Conservation (phyloP, 2,888 invertebrate species). For the Noctua fimbriata region DNA sequence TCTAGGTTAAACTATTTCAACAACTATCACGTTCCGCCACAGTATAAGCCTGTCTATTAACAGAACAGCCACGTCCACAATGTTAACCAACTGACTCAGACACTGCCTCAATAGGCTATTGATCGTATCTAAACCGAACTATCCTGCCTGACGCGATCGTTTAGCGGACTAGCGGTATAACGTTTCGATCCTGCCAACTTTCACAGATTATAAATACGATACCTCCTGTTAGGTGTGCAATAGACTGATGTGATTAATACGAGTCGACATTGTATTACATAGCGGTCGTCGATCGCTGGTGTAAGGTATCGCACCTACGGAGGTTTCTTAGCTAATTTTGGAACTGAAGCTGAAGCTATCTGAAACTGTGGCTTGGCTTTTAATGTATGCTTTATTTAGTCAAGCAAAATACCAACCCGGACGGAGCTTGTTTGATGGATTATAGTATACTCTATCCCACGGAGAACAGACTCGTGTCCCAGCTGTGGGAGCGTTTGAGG, state of each 20-base stretch:
- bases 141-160: conserved; percentile 59
- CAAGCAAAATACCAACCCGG: background rate
- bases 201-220: conserved; percentile 62
- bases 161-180: conserved; percentile 61
- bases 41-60: conserved; percentile 36
- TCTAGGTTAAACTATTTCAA: background rate
- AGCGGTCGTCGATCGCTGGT: conserved; percentile 25
- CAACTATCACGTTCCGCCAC: background rate
- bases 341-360: background rate
- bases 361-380: background rate
- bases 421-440: background rate
- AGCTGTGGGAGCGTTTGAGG: background rate
- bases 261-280: conserved; percentile 51
- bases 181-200: conserved; percentile 56
- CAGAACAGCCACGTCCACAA: conserved; percentile 43
- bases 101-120: conserved; percentile 60
- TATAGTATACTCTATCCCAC: background rate
- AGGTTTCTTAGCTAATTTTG: background rate
- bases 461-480: background rate
- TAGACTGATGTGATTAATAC: conserved; percentile 55
- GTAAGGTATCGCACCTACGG: background rate
- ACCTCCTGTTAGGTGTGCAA: conserved; percentile 38
- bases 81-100: conserved; percentile 56
- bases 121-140: conserved; percentile 63
- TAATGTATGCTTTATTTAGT: background rate